phyloP scores from a whole-genome alignment of 2,888 invertebrate genomes.

The Spisula solida region DNA sequence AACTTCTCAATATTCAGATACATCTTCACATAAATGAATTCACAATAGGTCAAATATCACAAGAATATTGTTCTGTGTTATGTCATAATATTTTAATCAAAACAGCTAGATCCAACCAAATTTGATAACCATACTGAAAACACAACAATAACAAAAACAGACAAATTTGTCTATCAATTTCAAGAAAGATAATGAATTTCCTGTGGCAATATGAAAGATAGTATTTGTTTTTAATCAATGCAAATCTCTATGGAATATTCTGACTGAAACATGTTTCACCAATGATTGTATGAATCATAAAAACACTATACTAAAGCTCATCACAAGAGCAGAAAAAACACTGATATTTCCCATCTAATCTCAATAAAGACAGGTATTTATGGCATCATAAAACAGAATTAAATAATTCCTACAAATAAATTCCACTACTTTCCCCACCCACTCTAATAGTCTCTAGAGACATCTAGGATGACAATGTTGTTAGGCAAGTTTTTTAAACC shows the following conservation, averaged over 20 bases:
- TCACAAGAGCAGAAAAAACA: neutral
- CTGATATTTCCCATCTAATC: neutral
- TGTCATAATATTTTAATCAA: constrained; percentile 6
- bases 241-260: neutral
- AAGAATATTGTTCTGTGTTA: constrained; percentile 15
- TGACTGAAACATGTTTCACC: neutral
- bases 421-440: constrained; percentile 1
- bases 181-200: constrained; percentile 11
- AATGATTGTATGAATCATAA: constrained; percentile 19
- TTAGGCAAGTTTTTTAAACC: neutral
- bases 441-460: neutral
- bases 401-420: constrained; percentile 2
- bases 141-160: neutral
- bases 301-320: neutral
- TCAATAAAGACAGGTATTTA: constrained; percentile 6
- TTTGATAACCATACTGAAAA: constrained; percentile 12
- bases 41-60: neutral
- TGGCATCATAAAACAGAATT: neutral
- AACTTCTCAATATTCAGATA: neutral
- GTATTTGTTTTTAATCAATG: constrained; percentile 28
- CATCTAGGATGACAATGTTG: neutral
- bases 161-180: constrained; percentile 20
- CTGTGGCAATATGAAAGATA: constrained; percentile 7
- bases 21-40: neutral
- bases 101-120: neutral